Percentiles rank a stretch among this genome's conserved stretches.
Evolutionary conservation across 23 tunicate genomes (phyloP).

Genomic region (Trididemnum clinides): DNA sequence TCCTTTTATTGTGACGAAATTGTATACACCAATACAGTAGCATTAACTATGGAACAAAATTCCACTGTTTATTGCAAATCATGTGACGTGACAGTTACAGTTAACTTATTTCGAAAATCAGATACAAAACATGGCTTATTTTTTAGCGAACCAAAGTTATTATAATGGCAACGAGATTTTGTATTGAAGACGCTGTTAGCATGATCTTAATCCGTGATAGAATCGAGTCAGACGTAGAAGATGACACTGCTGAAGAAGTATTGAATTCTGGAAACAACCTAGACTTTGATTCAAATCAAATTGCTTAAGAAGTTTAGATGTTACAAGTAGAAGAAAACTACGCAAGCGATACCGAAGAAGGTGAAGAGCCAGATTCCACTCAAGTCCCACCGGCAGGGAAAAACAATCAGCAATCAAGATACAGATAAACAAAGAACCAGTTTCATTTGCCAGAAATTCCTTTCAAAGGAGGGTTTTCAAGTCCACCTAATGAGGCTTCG

Average conservation of each 20-base stretch:
- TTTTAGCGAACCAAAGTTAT: no score
- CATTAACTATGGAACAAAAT: no score
- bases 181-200: neutral
- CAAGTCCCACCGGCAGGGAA: neutral
- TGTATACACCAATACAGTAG: no score
- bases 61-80: no score
- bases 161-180: constrained; percentile 8
- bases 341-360: neutral
- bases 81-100: no score
- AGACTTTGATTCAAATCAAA: neutral
- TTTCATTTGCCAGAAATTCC: neutral
- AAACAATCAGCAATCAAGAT: neutral
- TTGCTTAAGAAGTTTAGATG: neutral
- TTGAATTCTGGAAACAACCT: neutral
- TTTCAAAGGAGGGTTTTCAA: constrained; percentile 9
- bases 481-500: neutral
- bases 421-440: neutral
- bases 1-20: no score
- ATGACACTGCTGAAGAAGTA: neutral
- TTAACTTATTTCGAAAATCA: no score
- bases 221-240: constrained; percentile 12
- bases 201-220: neutral
- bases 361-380: neutral
- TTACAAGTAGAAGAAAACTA: neutral
- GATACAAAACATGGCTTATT: no score